These are phyloP conservation scores for Bufo gargarizans DNA, from an alignment of 2,113 vertebrate species.

Conservation along the genomic window DNA sequence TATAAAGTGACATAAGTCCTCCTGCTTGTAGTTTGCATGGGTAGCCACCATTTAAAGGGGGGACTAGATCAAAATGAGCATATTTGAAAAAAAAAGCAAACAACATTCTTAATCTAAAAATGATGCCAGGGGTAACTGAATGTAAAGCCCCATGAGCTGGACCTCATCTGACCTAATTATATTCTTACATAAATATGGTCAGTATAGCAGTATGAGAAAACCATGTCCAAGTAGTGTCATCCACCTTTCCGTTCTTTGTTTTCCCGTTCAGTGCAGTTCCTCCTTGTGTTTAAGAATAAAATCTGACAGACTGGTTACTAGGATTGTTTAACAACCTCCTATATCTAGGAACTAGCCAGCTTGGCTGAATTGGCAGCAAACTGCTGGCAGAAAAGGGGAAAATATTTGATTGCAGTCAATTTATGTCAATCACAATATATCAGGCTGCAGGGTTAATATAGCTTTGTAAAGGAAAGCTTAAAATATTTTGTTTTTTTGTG, in stretches of 20 bases:
- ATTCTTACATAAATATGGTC: too few species aligned
- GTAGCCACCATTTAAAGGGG: neutral
- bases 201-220: too few species aligned
- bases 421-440: neutral
- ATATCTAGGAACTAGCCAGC: neutral
- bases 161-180: too few species aligned
- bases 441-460: neutral
- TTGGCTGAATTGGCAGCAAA: neutral
- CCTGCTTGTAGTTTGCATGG: neutral
- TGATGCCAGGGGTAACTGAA: too few species aligned
- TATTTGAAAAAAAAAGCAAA: neutral
- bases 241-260: neutral
- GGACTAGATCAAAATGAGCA: neutral
- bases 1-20: neutral
- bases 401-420: neutral
- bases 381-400: neutral
- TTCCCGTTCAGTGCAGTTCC: neutral
- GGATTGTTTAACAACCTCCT: neutral
- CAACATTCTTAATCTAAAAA: too few species aligned
- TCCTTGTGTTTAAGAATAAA: neutral
- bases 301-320: neutral
- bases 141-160: too few species aligned
- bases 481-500: neutral
- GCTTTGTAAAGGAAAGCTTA: too few species aligned
- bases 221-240: neutral